These are phyloP conservation scores for Lindbergichthys nudifrons DNA, from an alignment of 2,797 vertebrate species.

Conservation along the genomic window DNA sequence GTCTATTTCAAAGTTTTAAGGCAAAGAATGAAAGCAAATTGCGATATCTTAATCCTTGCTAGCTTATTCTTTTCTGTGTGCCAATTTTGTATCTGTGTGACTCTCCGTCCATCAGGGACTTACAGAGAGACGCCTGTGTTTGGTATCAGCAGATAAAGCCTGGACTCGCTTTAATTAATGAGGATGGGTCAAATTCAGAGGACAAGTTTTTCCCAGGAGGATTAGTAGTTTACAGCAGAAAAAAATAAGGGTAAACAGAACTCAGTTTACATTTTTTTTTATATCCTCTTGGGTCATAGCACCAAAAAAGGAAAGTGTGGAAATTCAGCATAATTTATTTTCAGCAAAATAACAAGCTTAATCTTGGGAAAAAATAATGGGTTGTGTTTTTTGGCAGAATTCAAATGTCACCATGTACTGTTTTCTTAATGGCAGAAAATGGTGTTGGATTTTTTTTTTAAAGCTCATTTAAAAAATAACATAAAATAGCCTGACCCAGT, in stretches of 20 bases:
- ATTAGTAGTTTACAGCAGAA: slow-evolving; percentile 25
- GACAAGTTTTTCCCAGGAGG: slow-evolving; percentile 31
- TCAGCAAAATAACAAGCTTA: slow-evolving; percentile 39
- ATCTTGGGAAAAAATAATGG: slow-evolving; percentile 44
- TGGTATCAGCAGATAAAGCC: slow-evolving; percentile 28
- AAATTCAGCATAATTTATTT: slow-evolving; percentile 35
- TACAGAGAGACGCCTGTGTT: slow-evolving; percentile 28
- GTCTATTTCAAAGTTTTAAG: too few relatives aligned
- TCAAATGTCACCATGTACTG: slow-evolving; percentile 14
- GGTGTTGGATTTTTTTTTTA: background rate
- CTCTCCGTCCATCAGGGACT: slow-evolving; percentile 12
- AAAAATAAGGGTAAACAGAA: slow-evolving; percentile 41
- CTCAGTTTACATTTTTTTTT: slow-evolving; percentile 40
- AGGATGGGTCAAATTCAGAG: slow-evolving; percentile 41
- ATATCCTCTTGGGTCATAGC: slow-evolving; percentile 29
- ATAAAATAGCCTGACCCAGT: background rate
- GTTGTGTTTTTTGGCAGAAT: slow-evolving; percentile 1
- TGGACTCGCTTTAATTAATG: slow-evolving; percentile 32
- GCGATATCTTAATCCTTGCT: background rate
- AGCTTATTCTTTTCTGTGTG: background rate
- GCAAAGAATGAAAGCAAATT: background rate
- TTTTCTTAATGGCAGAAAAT: background rate
- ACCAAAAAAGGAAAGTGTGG: slow-evolving; percentile 16
- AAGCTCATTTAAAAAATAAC: slow-evolving; percentile 17
- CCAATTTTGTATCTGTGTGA: background rate